These are phyloP conservation scores for Crocodylus rhombifer DNA, from an alignment of 2,797 vertebrate genomes.

Conservation along the genomic window DNA sequence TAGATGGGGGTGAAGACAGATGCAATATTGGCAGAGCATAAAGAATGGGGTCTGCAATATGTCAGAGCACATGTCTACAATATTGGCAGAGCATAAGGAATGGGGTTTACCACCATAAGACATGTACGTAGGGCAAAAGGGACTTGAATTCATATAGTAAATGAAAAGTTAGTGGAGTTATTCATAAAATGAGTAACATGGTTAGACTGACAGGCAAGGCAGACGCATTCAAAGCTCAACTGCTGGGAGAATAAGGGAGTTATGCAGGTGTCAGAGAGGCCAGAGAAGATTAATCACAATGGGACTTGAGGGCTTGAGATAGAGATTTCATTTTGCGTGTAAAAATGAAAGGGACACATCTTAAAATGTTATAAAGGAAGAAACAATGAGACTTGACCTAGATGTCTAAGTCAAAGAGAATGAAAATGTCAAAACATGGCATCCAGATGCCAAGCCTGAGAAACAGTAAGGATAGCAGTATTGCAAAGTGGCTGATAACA, in stretches of 20 bases:
- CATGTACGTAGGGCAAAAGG: no score
- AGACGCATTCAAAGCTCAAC: not conserved
- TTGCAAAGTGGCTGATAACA: not conserved
- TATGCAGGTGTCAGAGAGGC: not conserved
- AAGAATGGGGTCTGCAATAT: not conserved
- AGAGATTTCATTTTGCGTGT: not conserved
- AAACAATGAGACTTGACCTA: not conserved
- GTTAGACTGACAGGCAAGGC: not conserved
- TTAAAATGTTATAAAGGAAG: not conserved
- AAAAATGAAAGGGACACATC: not conserved
- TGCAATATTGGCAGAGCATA: no score
- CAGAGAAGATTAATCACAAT: not conserved
- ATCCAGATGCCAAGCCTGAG: not conserved
- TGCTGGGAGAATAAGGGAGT: not conserved
- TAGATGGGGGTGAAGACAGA: not conserved
- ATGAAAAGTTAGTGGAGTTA: not conserved
- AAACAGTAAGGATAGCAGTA: not conserved
- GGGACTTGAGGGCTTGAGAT: not conserved
- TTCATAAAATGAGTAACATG: not conserved
- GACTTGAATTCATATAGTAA: not conserved
- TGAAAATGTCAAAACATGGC: not conserved
- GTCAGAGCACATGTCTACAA: not conserved
- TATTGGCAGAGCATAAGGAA: no score
- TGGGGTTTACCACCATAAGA: no score
- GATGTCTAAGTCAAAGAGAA: not conserved